These are phyloP conservation scores for Delichon dasypus DNA, from an alignment of 2,797 vertebrate species.

Conservation along the genomic window DNA sequence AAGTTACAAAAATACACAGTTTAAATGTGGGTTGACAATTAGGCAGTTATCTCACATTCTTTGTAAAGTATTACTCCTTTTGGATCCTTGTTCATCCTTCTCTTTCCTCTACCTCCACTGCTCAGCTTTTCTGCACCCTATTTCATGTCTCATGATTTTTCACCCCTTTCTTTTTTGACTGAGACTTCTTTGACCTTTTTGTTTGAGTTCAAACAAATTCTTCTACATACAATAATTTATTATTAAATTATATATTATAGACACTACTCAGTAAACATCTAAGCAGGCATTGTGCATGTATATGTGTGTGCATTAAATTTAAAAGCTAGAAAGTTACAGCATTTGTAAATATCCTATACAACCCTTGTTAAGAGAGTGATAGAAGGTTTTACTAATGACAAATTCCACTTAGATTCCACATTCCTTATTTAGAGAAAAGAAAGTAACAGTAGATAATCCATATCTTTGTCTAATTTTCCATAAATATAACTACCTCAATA, in stretches of 20 bases:
- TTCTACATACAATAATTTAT: background rate
- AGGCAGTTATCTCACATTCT: background rate
- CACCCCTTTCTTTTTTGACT: background rate
- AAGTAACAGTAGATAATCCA: background rate
- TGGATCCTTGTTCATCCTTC: background rate
- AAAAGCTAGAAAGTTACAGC: background rate
- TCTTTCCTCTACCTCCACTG: background rate
- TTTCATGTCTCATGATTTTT: rapidly evolving
- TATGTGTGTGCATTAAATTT: background rate
- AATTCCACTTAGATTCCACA: background rate
- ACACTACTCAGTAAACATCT: background rate
- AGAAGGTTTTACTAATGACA: background rate
- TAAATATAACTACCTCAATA: background rate
- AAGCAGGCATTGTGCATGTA: background rate
- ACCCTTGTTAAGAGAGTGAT: background rate
- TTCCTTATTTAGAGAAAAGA: background rate
- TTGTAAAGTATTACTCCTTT: background rate
- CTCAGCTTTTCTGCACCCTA: background rate
- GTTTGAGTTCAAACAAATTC: background rate
- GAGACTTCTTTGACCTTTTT: background rate
- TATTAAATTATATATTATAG: background rate
- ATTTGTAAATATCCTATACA: background rate
- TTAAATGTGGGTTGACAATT: background rate
- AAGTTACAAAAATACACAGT: background rate
- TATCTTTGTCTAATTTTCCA: background rate